phyloP scores from a whole-genome alignment of 2,113 vertebrate species.

The Sinocyclocheilus grahami region DNA sequence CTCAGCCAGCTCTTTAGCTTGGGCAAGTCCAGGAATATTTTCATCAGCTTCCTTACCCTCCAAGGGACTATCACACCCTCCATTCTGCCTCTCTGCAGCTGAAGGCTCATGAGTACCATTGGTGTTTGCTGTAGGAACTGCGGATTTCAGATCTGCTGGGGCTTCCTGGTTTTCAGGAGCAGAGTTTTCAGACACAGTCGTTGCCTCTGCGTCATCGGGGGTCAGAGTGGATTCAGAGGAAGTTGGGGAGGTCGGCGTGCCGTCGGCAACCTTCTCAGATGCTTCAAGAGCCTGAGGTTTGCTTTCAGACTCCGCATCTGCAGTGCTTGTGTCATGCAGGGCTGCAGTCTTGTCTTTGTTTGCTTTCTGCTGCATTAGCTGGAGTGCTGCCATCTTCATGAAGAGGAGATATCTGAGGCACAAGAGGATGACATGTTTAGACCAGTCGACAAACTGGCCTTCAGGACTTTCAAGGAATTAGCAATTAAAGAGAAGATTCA shows the following conservation, averaged over 20 bases:
- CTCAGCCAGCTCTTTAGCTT: constrained; percentile 94
- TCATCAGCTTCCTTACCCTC: constrained; percentile 82
- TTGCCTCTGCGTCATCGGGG: constrained; percentile 48
- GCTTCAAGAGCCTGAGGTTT: constrained; percentile 5
- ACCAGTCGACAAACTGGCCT: background rate
- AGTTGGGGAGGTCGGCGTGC: background rate
- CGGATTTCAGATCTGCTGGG: constrained; percentile 50
- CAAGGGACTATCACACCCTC: constrained; percentile 77
- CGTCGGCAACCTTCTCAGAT: background rate
- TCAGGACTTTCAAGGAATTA: background rate
- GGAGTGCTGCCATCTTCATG: constrained; percentile 97
- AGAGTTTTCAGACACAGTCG: background rate
- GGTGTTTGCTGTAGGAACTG: constrained; percentile 53
- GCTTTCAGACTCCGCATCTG: constrained; percentile 28
- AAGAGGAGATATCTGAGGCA: constrained; percentile 91
- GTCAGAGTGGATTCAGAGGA: constrained; percentile 58
- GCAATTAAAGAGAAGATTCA: background rate
- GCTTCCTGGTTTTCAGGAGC: constrained; percentile 44
- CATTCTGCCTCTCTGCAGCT: constrained; percentile 59
- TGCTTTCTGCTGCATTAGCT: constrained; percentile 98
- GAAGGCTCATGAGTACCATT: constrained; percentile 68
- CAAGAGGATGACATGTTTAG: constrained; percentile 21
- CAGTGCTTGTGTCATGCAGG: constrained; percentile 67
- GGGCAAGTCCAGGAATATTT: constrained; percentile 84
- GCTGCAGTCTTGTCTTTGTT: constrained; percentile 76